A percentile compares a stretch with the other conserved stretches of the same genome.
Evolutionary conservation across 2,113 vertebrate species (phyloP).

Genomic region (Cheirogaleus medius): DNA sequence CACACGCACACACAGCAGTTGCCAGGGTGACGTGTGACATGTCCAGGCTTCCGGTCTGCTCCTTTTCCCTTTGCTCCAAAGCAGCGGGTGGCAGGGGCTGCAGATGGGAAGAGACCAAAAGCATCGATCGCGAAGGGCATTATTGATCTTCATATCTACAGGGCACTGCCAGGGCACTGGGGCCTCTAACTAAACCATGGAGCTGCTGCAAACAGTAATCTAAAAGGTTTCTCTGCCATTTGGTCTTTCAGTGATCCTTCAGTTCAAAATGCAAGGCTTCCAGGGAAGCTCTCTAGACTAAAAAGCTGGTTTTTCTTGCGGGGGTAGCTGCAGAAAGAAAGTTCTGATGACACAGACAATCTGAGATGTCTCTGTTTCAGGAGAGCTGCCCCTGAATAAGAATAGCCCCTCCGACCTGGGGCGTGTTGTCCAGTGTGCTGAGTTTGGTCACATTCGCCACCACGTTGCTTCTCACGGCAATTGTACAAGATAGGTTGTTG

Average conservation of each 20-base stretch:
- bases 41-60: not conserved
- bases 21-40: not conserved
- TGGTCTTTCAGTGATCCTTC: slow-evolving; percentile 44
- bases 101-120: not conserved
- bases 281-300: not conserved
- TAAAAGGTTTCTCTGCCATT: slow-evolving; percentile 13
- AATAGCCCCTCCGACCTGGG: not conserved
- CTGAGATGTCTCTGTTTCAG: not conserved
- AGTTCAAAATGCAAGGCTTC: not conserved
- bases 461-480: not conserved
- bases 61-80: not conserved
- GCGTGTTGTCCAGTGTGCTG: rapidly evolving
- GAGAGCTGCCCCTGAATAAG: not conserved
- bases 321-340: not conserved
- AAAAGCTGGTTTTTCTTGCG: not conserved
- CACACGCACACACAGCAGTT: not conserved
- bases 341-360: not conserved
- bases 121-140: not conserved
- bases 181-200: not conserved
- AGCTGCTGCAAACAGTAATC: slow-evolving; percentile 11
- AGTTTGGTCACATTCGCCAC: not conserved
- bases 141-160: slow-evolving; percentile 28
- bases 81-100: not conserved
- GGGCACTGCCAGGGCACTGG: not conserved
- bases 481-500: rapidly evolving